Evolutionary conservation across 1,140 invertebrate genomes (phyloP).

Genomic region (Drosophila orena): DNA sequence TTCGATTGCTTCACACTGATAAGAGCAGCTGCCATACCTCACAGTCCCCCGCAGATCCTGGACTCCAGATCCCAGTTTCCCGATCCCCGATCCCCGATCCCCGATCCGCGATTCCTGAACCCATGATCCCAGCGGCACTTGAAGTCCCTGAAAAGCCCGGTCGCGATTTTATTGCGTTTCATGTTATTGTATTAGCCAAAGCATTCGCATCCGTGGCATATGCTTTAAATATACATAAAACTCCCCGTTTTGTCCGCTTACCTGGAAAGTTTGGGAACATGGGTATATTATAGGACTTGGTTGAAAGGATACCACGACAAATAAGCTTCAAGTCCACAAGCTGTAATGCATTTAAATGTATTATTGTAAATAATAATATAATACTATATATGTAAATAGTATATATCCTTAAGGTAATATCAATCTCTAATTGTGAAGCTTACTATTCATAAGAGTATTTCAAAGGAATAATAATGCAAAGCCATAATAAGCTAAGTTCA

Average conservation of each 20-base stretch:
- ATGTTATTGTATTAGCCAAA: constrained; percentile 76
- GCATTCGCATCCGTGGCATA: constrained; percentile 61
- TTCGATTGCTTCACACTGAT: constrained; percentile 81
- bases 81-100: constrained; percentile 7
- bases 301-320: background rate
- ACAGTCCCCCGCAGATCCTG: constrained; percentile 19
- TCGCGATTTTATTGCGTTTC: constrained; percentile 75
- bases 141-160: constrained; percentile 15
- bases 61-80: constrained; percentile 28
- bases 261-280: background rate
- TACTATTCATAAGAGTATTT: too few relatives aligned
- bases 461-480: too few relatives aligned
- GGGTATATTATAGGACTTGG: background rate
- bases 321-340: too few relatives aligned
- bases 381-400: too few relatives aligned
- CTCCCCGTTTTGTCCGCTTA: constrained; percentile 25
- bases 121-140: constrained; percentile 12
- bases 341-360: too few relatives aligned
- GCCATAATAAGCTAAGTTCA: too few relatives aligned
- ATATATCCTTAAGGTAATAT: too few relatives aligned
- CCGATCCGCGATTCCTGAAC: constrained; percentile 20
- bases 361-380: too few relatives aligned
- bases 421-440: too few relatives aligned
- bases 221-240: constrained; percentile 61
- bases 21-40: constrained; percentile 67